These are phyloP conservation scores for Pimephales promelas DNA, from an alignment of 2,113 vertebrate genomes.

Conservation along the genomic window DNA sequence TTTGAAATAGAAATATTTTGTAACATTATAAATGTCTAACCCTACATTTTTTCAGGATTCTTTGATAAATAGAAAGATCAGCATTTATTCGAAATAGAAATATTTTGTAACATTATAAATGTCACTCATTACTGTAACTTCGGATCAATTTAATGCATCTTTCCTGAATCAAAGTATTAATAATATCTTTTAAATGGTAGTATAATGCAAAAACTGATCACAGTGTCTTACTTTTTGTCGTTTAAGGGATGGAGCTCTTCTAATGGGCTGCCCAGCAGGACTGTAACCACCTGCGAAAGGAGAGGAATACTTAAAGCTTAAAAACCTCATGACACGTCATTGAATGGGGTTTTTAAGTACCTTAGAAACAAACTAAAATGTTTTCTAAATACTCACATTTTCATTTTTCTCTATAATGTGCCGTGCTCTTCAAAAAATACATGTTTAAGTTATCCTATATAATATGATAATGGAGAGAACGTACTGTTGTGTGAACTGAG, in stretches of 20 bases:
- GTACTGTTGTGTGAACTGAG: conserved; percentile 76
- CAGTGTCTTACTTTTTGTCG: conserved; percentile 80
- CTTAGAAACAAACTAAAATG: neutral
- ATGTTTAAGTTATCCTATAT: neutral
- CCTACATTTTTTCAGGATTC: neutral
- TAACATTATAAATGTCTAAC: neutral
- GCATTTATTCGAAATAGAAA: neutral
- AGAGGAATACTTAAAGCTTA: neutral
- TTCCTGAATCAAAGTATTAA: neutral
- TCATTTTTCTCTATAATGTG: neutral
- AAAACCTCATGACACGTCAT: neutral
- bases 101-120: neutral
- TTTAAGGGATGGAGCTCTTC: conserved; percentile 73
- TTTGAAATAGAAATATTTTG: neutral
- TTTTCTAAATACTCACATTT: neutral
- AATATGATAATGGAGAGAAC: conserved; percentile 49
- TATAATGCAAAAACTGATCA: neutral
- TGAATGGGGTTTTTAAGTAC: neutral
- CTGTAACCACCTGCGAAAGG: conserved; percentile 79
- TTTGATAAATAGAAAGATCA: neutral
- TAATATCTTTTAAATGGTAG: neutral
- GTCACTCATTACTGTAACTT: neutral
- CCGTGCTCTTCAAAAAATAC: neutral
- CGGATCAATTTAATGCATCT: neutral
- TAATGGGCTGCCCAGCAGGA: conserved; percentile 79